phyloP scores from a whole-genome alignment of 2,113 vertebrate species.

The Lepus europaeus region DNA sequence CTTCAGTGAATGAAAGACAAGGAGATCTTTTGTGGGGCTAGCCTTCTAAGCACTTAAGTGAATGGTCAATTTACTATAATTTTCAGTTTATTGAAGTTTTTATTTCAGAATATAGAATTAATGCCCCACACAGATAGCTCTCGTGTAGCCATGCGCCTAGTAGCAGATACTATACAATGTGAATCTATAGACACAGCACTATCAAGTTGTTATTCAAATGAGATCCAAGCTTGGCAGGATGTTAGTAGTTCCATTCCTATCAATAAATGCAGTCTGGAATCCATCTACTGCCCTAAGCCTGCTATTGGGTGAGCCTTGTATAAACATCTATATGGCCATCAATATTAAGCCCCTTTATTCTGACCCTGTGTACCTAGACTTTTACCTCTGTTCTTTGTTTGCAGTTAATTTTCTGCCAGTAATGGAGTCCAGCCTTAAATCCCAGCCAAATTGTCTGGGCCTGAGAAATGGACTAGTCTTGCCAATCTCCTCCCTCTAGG shows the following conservation, averaged over 20 bases:
- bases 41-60: not conserved
- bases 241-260: constrained; percentile 23
- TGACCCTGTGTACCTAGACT: constrained; percentile 8
- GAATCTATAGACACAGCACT: constrained; percentile 11
- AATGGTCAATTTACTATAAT: constrained; percentile 8
- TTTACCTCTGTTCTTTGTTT: constrained; percentile 62
- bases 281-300: not conserved
- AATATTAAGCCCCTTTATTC: not conserved
- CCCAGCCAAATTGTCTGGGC: constrained; percentile 53
- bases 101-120: constrained; percentile 45
- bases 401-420: constrained; percentile 20
- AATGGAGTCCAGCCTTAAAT: constrained; percentile 42
- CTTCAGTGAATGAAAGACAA: not conserved
- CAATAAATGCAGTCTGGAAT: constrained; percentile 36
- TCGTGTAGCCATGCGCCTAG: not conserved
- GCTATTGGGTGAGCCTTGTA: not conserved
- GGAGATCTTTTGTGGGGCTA: not conserved
- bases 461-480: constrained; percentile 44
- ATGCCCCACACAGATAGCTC: not conserved
- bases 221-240: constrained; percentile 7
- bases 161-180: not conserved
- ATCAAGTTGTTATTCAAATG: constrained; percentile 6
- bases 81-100: constrained; percentile 50
- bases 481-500: constrained; percentile 60
- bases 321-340: constrained; percentile 22